Evolutionary conservation across 2,888 invertebrate species (phyloP).

Genomic region (Branchipolynoe longqiensis): DNA sequence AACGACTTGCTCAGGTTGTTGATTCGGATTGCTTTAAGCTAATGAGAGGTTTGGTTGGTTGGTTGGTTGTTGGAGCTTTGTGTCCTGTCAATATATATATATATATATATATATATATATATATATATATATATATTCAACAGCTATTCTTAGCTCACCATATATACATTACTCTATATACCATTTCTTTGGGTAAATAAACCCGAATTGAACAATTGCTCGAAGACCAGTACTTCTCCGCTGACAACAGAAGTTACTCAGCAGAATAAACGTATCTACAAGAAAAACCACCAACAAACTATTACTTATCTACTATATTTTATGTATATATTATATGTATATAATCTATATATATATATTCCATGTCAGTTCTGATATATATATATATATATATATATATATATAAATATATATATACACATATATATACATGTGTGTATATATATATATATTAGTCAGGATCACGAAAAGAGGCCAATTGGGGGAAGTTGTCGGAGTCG

Average conservation of each 20-base stretch:
- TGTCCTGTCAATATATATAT: background rate
- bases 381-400: background rate
- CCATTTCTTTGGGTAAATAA: no score
- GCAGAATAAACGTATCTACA: no score
- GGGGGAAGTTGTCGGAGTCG: no score
- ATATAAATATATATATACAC: background rate
- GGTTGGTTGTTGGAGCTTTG: background rate
- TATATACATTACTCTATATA: no score
- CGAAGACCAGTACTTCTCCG: no score
- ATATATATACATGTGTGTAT: background rate
- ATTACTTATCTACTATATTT: no score
- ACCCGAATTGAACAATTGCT: no score
- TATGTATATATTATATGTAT: slow-evolving; percentile 6
- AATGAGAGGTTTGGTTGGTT: background rate
- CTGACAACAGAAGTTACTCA: no score
- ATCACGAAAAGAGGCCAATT: no score
- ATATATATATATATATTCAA: background rate
- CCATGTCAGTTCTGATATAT: no score
- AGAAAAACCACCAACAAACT: no score
- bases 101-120: slow-evolving; percentile 27
- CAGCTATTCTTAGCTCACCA: no score
- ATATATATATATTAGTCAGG: background rate
- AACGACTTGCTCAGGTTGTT: background rate
- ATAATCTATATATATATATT: slow-evolving; percentile 19
- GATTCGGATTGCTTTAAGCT: background rate